Percentiles rank a stretch among this genome's conserved stretches.
phyloP scores from a whole-genome alignment of 2,888 invertebrate species.

The Syritta pipiens region DNA sequence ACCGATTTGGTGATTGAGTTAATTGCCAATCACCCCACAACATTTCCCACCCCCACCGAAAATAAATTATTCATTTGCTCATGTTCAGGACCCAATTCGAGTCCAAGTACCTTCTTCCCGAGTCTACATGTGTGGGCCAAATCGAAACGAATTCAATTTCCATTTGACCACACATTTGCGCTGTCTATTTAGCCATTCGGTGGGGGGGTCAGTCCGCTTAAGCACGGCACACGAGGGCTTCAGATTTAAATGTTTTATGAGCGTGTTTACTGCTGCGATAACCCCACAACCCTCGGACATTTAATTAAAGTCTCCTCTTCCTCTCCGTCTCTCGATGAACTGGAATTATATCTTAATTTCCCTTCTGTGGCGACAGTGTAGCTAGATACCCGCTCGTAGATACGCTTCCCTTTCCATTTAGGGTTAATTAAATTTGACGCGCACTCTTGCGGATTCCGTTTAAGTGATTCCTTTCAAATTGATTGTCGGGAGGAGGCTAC shows the following conservation, averaged over 20 bases:
- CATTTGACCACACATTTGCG: constrained; percentile 26
- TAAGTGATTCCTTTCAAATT: constrained; percentile 44
- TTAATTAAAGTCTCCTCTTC: constrained; percentile 41
- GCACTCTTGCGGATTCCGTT: constrained; percentile 57
- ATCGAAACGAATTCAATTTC: constrained; percentile 22
- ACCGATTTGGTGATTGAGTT: too few species aligned
- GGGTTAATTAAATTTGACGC: constrained; percentile 55
- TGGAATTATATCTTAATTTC: constrained; percentile 19
- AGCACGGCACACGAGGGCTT: background rate
- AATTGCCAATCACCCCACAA: too few species aligned
- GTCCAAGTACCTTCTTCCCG: too few species aligned
- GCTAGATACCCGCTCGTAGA: background rate
- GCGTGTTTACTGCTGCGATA: background rate
- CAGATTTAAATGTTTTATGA: constrained; percentile 18
- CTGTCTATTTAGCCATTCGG: constrained; percentile 2
- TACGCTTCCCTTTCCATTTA: constrained; percentile 19
- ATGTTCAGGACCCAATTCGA: too few species aligned
- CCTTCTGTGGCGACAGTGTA: background rate
- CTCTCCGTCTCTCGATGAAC: too few species aligned
- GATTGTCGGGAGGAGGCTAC: background rate
- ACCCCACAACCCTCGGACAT: constrained; percentile 11
- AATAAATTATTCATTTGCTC: too few species aligned
- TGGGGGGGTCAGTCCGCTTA: constrained; percentile 1
- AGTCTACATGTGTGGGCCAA: background rate
- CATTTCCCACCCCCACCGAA: too few species aligned